Evolutionary conservation across 1,140 invertebrate species (phyloP).

Genomic region (Bombus affinis): DNA sequence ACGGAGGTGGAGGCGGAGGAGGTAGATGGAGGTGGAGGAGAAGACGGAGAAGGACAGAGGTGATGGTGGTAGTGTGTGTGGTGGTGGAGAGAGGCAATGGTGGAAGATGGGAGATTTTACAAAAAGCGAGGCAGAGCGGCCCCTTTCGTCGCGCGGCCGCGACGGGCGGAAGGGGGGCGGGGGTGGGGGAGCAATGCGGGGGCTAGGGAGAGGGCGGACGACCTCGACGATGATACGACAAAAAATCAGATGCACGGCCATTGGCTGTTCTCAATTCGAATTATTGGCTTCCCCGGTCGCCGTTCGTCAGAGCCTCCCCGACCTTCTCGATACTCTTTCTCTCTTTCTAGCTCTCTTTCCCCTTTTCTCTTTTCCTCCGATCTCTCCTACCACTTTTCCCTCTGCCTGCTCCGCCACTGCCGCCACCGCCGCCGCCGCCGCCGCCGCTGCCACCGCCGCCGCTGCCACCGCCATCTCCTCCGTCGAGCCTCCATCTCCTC

Average conservation of each 20-base stretch:
- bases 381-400: slow-evolving; percentile 49
- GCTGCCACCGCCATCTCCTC: slow-evolving; percentile 45
- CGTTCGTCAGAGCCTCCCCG: slow-evolving; percentile 79
- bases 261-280: slow-evolving; percentile 83
- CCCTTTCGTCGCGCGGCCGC: slow-evolving; percentile 67
- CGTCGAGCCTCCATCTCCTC: slow-evolving; percentile 62
- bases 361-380: slow-evolving; percentile 47
- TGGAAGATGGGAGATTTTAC: slow-evolving; percentile 67
- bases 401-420: slow-evolving; percentile 37
- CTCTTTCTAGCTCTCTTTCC: slow-evolving; percentile 50
- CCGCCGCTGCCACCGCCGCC: slow-evolving; percentile 26
- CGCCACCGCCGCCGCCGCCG: slow-evolving; percentile 29
- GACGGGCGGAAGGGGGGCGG: slow-evolving; percentile 10
- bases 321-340: slow-evolving; percentile 67
- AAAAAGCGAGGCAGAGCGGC: slow-evolving; percentile 73
- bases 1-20: slow-evolving; percentile 19
- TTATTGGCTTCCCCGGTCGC: slow-evolving; percentile 82
- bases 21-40: slow-evolving; percentile 18
- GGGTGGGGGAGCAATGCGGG: slow-evolving; percentile 31
- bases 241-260: slow-evolving; percentile 83
- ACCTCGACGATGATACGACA: slow-evolving; percentile 79
- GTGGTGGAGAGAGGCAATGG: slow-evolving; percentile 56
- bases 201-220: slow-evolving; percentile 65
- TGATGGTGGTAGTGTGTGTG: slow-evolving; percentile 57
- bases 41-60: slow-evolving; percentile 48